Evolutionary conservation across 2,888 invertebrate genomes (phyloP).

Genomic region (Meandrusa payeni): DNA sequence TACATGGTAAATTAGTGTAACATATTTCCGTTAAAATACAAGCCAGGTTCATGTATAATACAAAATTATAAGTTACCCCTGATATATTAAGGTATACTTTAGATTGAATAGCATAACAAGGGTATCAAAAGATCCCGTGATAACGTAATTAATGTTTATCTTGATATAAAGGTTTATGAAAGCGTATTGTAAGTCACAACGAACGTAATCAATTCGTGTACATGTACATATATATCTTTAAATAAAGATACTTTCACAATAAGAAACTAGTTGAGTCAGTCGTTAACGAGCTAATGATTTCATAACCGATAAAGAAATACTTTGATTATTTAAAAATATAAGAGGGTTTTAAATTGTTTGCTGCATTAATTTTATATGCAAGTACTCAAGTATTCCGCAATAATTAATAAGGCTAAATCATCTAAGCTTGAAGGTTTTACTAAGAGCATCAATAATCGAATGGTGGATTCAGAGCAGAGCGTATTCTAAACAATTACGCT

Average conservation of each 20-base stretch:
- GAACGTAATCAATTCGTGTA: constrained; percentile 25
- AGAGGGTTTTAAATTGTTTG: too few species aligned
- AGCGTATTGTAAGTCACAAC: constrained; percentile 26
- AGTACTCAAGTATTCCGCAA: too few species aligned
- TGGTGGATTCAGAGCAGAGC: too few species aligned
- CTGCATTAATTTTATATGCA: too few species aligned
- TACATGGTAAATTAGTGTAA: neutral
- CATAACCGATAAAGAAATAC: constrained; percentile 3
- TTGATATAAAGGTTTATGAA: constrained; percentile 30
- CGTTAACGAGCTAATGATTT: constrained; percentile 4
- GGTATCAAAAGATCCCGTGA: constrained; percentile 15
- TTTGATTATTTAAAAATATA: too few species aligned
- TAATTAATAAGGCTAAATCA: too few species aligned
- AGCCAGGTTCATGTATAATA: neutral
- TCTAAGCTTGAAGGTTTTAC: too few species aligned
- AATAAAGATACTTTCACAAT: constrained; percentile 13
- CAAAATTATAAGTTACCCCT: neutral
- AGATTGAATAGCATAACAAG: constrained; percentile 7
- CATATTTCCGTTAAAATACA: neutral
- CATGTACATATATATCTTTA: constrained; percentile 9
- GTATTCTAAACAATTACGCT: too few species aligned
- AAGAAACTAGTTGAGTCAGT: constrained; percentile 3
- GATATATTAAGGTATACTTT: neutral
- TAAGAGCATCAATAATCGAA: too few species aligned
- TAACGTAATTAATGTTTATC: constrained; percentile 32